Evolutionary conservation across 2,797 vertebrate species (phyloP).

Genomic region (Anableps anableps): DNA sequence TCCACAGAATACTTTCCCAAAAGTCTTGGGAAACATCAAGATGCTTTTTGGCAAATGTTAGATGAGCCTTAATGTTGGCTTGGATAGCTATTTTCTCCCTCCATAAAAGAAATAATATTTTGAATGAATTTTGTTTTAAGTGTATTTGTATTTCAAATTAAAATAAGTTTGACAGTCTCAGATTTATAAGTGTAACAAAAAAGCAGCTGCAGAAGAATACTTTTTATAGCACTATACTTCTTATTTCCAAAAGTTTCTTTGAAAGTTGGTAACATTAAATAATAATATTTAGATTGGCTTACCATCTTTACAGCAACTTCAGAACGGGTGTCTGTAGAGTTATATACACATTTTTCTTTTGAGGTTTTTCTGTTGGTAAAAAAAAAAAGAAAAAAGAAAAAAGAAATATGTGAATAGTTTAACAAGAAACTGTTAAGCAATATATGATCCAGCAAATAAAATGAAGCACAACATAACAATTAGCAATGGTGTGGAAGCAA

Average conservation of each 20-base stretch:
- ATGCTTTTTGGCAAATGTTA: neutral
- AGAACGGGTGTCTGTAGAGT: constrained; percentile 14
- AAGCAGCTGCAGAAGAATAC: no score
- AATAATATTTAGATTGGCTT: constrained; percentile 41
- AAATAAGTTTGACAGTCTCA: neutral
- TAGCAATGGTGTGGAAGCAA: constrained; percentile 23
- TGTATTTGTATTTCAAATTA: neutral
- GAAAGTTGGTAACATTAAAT: neutral
- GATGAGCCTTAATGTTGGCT: no score
- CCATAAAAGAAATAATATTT: neutral
- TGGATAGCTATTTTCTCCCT: neutral
- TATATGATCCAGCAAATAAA: neutral
- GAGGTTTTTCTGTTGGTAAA: constrained; percentile 20
- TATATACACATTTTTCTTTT: constrained; percentile 10
- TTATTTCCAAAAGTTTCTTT: neutral
- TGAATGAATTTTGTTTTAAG: neutral
- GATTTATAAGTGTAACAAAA: neutral
- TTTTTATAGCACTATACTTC: neutral
- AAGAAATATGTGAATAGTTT: neutral
- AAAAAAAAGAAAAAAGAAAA: constrained; percentile 15
- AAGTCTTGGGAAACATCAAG: neutral
- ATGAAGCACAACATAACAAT: constrained; percentile 9
- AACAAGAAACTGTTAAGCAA: neutral
- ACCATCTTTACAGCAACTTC: constrained; percentile 82
- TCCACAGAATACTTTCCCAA: neutral